phyloP scores from a whole-genome alignment of 2,797 vertebrate species.

The Myoxocephalus aenaeus region DNA sequence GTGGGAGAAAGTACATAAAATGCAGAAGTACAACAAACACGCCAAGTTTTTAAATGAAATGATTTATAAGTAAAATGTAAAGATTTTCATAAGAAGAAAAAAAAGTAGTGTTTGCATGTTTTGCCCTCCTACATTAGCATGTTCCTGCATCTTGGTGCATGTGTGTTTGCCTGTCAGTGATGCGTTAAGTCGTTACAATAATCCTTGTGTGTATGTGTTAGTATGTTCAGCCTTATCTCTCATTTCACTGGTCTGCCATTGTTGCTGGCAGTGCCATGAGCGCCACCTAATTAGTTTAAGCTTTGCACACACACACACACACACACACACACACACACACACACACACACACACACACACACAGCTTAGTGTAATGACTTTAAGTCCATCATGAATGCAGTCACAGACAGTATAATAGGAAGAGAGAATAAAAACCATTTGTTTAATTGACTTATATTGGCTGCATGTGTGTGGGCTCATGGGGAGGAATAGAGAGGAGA shows the following conservation, averaged over 20 bases:
- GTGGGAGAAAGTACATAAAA: background rate
- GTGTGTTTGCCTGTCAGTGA: slow-evolving; percentile 18
- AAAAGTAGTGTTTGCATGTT: background rate
- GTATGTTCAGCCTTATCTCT: slow-evolving; percentile 65
- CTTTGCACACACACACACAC: slow-evolving; percentile 35
- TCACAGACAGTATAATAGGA: slow-evolving; percentile 62
- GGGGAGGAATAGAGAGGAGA: background rate
- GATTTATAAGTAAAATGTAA: background rate
- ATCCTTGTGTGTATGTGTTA: slow-evolving; percentile 48
- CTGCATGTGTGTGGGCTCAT: slow-evolving; percentile 52
- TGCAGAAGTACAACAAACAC: slow-evolving; percentile 4
- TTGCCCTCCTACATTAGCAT: background rate
- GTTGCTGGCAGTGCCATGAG: slow-evolving; percentile 56
- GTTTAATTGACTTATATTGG: slow-evolving; percentile 73
- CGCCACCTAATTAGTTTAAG: slow-evolving; percentile 71
- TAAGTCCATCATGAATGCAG: slow-evolving; percentile 64
- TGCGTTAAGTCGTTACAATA: slow-evolving; percentile 59
- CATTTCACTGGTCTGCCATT: slow-evolving; percentile 64
- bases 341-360: slow-evolving; percentile 24
- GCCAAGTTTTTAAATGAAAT: background rate
- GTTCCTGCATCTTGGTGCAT: background rate
- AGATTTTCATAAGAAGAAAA: background rate
- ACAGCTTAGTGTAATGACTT: slow-evolving; percentile 71
- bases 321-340: slow-evolving; percentile 3
- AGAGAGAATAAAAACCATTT: slow-evolving; percentile 69